Percentiles rank a stretch among this genome's conserved stretches.
These are phyloP conservation scores for Suncus etruscus DNA, from an alignment of 2,113 vertebrate species.

Conservation along the genomic window DNA sequence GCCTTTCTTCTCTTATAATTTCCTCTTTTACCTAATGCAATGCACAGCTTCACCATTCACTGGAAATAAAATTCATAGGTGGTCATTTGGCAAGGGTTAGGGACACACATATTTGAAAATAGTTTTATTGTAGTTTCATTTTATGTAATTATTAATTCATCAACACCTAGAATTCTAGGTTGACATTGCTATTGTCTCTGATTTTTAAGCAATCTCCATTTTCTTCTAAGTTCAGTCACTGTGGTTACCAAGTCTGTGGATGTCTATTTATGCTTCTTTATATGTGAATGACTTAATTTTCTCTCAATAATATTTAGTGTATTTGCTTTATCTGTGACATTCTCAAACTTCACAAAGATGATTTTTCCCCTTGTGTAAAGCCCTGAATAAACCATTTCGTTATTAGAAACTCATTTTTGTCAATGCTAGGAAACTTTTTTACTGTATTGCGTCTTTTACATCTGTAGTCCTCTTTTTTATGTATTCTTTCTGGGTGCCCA, in stretches of 20 bases:
- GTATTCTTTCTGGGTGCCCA: constrained; percentile 1
- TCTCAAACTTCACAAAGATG: neutral
- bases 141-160: neutral
- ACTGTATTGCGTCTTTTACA: constrained; percentile 6
- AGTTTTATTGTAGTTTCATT: neutral
- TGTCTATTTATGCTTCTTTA: constrained; percentile 12
- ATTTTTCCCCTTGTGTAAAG: neutral
- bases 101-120: neutral
- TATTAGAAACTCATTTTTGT: constrained; percentile 1
- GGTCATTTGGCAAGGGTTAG: neutral
- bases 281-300: constrained; percentile 28
- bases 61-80: neutral
- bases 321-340: neutral
- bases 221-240: constrained; percentile 14
- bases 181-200: constrained; percentile 35
- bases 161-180: neutral
- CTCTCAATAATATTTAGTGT: neutral
- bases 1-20: neutral
- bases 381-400: neutral
- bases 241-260: constrained; percentile 10
- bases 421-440: neutral
- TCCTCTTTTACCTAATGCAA: neutral
- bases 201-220: constrained; percentile 9
- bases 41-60: neutral
- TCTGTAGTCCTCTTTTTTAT: neutral